Conservation (phyloP, 1,140 invertebrate genomes). For the Eulimnadia texana region DNA sequence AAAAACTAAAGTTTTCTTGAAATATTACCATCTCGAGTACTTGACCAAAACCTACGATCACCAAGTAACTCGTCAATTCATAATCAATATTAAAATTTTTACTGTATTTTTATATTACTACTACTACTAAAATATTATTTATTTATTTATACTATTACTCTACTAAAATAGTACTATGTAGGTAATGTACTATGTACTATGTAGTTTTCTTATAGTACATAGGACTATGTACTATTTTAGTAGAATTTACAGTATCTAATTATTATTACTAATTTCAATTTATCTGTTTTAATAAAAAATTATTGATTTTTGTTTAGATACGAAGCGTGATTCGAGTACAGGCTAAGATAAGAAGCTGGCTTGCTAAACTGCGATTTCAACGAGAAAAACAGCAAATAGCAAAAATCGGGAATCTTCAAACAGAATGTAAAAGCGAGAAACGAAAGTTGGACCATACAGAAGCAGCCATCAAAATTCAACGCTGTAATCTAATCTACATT, state of each 20-base stretch:
- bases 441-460: too few species aligned
- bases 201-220: too few species aligned
- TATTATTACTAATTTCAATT: too few species aligned
- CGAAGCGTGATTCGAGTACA: conserved; percentile 50
- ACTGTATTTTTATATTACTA: too few species aligned
- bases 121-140: not conserved
- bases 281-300: too few species aligned
- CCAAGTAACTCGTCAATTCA: conserved; percentile 46
- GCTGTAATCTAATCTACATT: not conserved
- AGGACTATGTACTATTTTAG: too few species aligned
- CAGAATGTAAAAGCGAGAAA: too few species aligned
- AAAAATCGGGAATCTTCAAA: too few species aligned
- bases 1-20: conserved; percentile 68
- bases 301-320: conserved; percentile 8
- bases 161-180: too few species aligned
- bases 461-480: not conserved
- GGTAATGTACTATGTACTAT: too few species aligned
- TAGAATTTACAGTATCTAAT: too few species aligned
- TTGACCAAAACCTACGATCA: conserved; percentile 62
- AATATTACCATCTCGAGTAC: conserved; percentile 72
- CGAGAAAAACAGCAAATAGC: not conserved
- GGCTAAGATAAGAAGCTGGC: conserved; percentile 50
- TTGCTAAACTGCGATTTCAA: conserved; percentile 38
- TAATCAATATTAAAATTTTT: too few species aligned
- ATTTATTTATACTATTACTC: not conserved